Conservation (phyloP, 1,140 invertebrate genomes). For the Diabrotica virgifera region DNA sequence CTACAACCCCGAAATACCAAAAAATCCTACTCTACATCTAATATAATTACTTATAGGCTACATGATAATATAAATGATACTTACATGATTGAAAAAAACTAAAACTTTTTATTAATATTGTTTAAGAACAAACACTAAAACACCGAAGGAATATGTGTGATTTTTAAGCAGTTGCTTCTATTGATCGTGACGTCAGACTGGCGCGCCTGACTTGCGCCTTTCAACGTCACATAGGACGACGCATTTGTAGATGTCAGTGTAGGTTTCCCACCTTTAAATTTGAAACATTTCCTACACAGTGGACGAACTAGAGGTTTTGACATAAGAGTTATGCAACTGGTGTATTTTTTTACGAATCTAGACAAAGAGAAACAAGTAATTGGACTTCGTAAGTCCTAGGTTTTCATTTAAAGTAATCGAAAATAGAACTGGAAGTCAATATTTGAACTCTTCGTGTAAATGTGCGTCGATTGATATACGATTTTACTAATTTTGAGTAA, state of each 20-base stretch:
- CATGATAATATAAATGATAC: slow-evolving; percentile 13
- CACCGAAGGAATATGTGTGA: slow-evolving; percentile 24
- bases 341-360: too few relatives aligned
- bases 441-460: too few relatives aligned
- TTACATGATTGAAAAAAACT: slow-evolving; percentile 33
- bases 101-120: slow-evolving; percentile 12
- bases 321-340: too few relatives aligned
- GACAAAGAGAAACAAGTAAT: too few relatives aligned
- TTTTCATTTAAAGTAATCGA: too few relatives aligned
- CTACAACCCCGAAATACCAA: too few relatives aligned
- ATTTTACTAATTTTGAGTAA: too few relatives aligned
- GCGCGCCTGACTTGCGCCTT: slow-evolving; percentile 32
- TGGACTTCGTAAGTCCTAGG: too few relatives aligned
- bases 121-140: slow-evolving; percentile 19
- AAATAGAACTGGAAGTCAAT: too few relatives aligned
- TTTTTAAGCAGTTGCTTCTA: slow-evolving; percentile 17
- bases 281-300: neutral
- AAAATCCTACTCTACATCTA: too few relatives aligned
- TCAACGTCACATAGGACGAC: neutral
- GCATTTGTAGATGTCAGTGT: neutral
- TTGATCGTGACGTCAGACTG: slow-evolving; percentile 40
- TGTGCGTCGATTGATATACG: too few relatives aligned
- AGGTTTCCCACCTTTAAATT: neutral
- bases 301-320: too few relatives aligned
- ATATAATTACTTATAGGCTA: neutral